Evolutionary conservation across 1,140 invertebrate species (phyloP), one percentile per base, ranked within the genome.

Genomic region (Manduca sexta): DNA sequence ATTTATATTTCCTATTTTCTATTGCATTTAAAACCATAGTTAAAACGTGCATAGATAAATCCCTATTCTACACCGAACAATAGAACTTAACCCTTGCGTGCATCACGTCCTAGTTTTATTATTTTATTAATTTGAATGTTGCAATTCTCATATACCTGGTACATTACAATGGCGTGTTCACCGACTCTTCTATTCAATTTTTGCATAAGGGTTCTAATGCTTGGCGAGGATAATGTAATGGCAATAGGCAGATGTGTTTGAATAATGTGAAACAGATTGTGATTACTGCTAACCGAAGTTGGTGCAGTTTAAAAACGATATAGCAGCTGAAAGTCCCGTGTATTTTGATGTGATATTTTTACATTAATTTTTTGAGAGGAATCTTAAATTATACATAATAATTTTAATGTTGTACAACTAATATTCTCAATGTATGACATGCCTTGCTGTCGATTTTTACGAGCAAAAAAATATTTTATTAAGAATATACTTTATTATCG

Each of bases 91-190:
- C 78, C 78, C 77, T 74, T 76, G 26, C 63, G 57, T 60, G 57
- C 62, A 52, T 38, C 51, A 59, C 62, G 65, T 38, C 69, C 69
- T 64, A 73, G 59, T 75, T 79, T 73, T 77, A 81, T 81, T 81
- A 78, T 80, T 77, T 81, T 76, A 81, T 79, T 76, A 84, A 84
- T 84, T 80, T 82, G 80, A 84, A 82, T 82, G 78, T 82, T 77
- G 76, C 76, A 56, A 77, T 79, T 79, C 71, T 81, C 67, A 64
- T 84, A 67, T 77, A 84, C 80, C 80, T 84, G 80, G 74, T 72
- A 64, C 69, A 72, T 68, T 56, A 84, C 71, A 81, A 84, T 66
- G 50, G 76, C 50, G 41, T 41, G 57, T 74, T 58, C 54, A 52
- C 41, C 0, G 18, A 16, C 18, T 43, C 18, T 7, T 15, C 62